Conservation (phyloP, 2,113 vertebrate genomes). For the Megatriorchis doriae region DNA sequence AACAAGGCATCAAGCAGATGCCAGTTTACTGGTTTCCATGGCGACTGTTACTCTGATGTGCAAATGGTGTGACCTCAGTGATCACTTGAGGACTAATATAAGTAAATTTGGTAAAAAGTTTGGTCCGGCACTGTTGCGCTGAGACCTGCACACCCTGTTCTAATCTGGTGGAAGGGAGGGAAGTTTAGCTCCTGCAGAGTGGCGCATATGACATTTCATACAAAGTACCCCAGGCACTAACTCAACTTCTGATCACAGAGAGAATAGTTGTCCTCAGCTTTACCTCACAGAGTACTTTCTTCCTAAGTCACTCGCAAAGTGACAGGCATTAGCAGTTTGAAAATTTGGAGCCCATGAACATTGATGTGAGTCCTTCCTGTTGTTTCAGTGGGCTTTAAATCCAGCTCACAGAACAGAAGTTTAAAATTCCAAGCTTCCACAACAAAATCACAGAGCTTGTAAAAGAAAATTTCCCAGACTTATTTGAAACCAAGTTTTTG, state of each 20-base stretch:
- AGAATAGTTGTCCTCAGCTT: not conserved
- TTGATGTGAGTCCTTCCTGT: not conserved
- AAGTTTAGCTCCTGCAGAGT: not conserved
- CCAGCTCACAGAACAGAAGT: not conserved
- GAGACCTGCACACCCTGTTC: not conserved
- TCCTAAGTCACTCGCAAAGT: not conserved
- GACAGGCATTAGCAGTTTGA: not conserved
- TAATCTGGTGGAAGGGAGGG: no score
- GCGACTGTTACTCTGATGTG: constrained; percentile 16
- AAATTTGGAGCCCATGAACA: not conserved
- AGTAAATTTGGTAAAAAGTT: not conserved
- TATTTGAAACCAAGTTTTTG: not conserved
- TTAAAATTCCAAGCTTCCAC: not conserved
- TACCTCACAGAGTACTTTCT: not conserved
- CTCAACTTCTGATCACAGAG: not conserved
- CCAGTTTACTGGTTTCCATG: constrained; percentile 26
- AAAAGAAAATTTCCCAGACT: not conserved
- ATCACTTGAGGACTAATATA: not conserved
- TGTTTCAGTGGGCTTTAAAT: not conserved
- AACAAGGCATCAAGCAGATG: not conserved
- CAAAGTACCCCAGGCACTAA: accelerated
- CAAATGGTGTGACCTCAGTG: constrained; percentile 27
- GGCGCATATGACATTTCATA: not conserved
- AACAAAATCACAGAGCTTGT: not conserved
- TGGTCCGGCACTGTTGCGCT: not conserved